These are phyloP conservation scores for Alligator sinensis DNA, from an alignment of 2,113 vertebrate genomes.

Conservation along the genomic window DNA sequence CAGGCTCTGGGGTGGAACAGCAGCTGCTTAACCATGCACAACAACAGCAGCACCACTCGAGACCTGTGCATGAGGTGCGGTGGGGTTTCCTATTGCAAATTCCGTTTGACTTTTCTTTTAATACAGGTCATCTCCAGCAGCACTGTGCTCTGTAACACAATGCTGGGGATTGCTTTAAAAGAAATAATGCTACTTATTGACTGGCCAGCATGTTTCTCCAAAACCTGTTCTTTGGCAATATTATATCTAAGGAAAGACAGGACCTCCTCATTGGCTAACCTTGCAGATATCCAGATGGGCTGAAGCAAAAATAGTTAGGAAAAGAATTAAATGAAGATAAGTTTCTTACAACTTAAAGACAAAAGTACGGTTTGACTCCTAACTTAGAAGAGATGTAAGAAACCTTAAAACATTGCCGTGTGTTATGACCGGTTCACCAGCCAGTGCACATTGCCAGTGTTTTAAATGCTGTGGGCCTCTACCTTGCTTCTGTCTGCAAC, in stretches of 20 bases:
- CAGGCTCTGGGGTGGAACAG: background rate
- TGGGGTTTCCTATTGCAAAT: background rate
- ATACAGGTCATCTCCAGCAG: background rate
- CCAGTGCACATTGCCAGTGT: background rate
- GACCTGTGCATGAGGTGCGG: background rate
- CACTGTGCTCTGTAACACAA: background rate
- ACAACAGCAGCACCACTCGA: background rate
- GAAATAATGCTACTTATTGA: conserved; percentile 2
- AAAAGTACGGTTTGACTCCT: background rate
- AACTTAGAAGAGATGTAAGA: background rate
- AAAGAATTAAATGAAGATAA: background rate
- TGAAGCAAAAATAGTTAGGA: background rate
- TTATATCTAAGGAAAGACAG: background rate
- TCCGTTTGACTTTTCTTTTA: conserved; percentile 14
- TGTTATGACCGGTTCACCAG: background rate
- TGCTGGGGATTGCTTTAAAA: background rate
- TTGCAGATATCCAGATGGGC: background rate
- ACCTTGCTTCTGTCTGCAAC: conserved; percentile 36
- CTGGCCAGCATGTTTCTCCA: background rate
- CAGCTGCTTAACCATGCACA: background rate
- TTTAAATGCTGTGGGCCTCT: background rate
- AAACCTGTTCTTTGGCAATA: background rate
- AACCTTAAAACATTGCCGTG: background rate
- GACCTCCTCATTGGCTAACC: background rate
- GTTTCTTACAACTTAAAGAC: background rate